Percentiles rank a stretch among this genome's conserved stretches.
phyloP scores from a whole-genome alignment of 2,113 vertebrate genomes.

The Irena cyanogastra region DNA sequence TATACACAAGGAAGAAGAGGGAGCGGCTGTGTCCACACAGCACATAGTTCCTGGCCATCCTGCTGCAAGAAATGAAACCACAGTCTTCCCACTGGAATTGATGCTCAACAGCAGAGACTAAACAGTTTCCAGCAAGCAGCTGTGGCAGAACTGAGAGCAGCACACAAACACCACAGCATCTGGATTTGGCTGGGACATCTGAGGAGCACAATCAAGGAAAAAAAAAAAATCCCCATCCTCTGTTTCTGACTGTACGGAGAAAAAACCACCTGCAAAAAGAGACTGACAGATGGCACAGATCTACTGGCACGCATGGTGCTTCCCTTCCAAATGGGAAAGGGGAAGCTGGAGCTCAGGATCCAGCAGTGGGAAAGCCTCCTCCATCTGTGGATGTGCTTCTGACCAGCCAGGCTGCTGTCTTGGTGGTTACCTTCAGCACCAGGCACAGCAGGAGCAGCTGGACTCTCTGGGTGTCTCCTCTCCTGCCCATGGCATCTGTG shows the following conservation, averaged over 20 bases:
- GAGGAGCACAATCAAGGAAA: neutral
- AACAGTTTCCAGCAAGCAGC: neutral
- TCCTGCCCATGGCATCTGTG: neutral
- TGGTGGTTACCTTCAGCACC: neutral
- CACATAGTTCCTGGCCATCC: constrained; percentile 3
- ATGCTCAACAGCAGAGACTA: neutral
- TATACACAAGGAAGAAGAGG: constrained; percentile 42
- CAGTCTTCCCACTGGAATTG: neutral
- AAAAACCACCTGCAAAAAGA: neutral
- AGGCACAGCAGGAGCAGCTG: neutral
- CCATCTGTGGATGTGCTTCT: neutral
- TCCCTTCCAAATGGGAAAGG: neutral
- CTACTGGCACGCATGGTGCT: neutral
- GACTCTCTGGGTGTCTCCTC: neutral
- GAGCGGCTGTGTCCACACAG: constrained; percentile 9
- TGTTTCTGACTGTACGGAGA: neutral
- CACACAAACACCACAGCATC: neutral
- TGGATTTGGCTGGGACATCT: neutral
- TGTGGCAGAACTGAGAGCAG: neutral
- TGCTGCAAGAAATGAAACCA: neutral
- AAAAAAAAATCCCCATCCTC: neutral
- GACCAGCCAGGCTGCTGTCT: neutral
- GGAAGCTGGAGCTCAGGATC: neutral
- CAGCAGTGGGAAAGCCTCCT: neutral
- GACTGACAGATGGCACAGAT: neutral